A percentile compares a stretch with the other conserved stretches of the same genome.
These are phyloP conservation scores for Pygmarrhopalites habei DNA, from an alignment of 1,140 invertebrate species.

Conservation along the genomic window DNA sequence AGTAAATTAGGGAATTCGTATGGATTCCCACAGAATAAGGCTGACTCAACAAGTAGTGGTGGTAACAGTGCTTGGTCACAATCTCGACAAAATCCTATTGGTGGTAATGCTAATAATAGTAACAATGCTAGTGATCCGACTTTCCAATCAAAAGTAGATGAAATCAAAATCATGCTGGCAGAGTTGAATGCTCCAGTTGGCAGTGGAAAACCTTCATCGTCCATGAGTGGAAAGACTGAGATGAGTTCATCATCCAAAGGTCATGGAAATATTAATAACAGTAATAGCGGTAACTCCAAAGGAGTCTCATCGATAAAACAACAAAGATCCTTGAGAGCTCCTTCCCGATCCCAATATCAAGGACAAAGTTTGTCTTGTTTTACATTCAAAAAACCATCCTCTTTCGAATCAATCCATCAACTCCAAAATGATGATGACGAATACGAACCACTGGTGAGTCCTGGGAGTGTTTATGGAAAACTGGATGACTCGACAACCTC, in stretches of 20 bases:
- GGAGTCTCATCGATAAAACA: slow-evolving; percentile 19
- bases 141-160: slow-evolving; percentile 22
- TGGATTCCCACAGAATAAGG: background rate
- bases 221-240: no score
- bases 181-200: slow-evolving; percentile 27
- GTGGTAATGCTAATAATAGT: background rate
- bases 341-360: slow-evolving; percentile 28
- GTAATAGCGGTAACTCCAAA: background rate
- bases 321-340: slow-evolving; percentile 32
- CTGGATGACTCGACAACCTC: background rate
- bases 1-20: background rate
- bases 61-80: background rate
- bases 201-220: no score
- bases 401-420: slow-evolving; percentile 35
- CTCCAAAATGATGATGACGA: slow-evolving; percentile 14
- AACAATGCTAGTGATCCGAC: background rate
- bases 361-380: slow-evolving; percentile 32
- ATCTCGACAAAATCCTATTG: background rate
- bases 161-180: slow-evolving; percentile 32
- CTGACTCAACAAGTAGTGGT: background rate
- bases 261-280: background rate
- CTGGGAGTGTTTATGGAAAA: background rate
- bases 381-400: slow-evolving; percentile 33
- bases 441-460: no score
- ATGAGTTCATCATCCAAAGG: slow-evolving; percentile 5